These are phyloP conservation scores for Struthidea cinerea DNA, from an alignment of 2,113 vertebrate genomes.

Conservation along the genomic window DNA sequence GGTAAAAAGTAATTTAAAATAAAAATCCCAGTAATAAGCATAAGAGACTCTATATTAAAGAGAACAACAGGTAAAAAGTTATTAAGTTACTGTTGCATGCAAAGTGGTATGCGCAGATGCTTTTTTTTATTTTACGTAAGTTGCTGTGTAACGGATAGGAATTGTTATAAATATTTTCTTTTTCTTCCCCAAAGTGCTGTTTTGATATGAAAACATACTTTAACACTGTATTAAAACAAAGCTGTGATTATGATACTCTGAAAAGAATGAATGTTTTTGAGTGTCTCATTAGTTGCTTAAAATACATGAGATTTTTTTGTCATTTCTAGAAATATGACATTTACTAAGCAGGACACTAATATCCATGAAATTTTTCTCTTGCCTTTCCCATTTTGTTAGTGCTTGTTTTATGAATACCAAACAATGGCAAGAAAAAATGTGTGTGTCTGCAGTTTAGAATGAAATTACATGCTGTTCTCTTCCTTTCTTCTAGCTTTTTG, in stretches of 20 bases:
- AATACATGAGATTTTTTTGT: not conserved
- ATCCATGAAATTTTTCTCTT: not conserved
- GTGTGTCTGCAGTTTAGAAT: not conserved
- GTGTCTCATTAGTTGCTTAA: not conserved
- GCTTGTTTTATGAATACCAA: not conserved
- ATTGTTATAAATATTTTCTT: not conserved
- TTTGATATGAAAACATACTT: not conserved
- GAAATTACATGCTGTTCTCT: not conserved
- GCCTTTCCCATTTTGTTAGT: not conserved
- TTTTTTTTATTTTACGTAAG: not conserved
- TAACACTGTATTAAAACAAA: not conserved
- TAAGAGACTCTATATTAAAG: not conserved
- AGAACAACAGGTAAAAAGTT: not conserved
- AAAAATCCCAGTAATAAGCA: not conserved
- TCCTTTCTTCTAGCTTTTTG: slow-evolving; percentile 15
- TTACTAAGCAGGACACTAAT: not conserved
- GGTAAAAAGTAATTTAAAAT: not conserved
- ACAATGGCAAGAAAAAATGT: not conserved
- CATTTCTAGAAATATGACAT: not conserved
- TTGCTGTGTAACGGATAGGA: not conserved
- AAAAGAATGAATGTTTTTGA: not conserved
- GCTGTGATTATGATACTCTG: not conserved
- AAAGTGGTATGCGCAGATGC: not conserved
- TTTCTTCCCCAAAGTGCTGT: not conserved
- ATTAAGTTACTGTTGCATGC: not conserved